phyloP scores from a whole-genome alignment of 1,140 invertebrate species.

The Drosophila paulistorum region DNA sequence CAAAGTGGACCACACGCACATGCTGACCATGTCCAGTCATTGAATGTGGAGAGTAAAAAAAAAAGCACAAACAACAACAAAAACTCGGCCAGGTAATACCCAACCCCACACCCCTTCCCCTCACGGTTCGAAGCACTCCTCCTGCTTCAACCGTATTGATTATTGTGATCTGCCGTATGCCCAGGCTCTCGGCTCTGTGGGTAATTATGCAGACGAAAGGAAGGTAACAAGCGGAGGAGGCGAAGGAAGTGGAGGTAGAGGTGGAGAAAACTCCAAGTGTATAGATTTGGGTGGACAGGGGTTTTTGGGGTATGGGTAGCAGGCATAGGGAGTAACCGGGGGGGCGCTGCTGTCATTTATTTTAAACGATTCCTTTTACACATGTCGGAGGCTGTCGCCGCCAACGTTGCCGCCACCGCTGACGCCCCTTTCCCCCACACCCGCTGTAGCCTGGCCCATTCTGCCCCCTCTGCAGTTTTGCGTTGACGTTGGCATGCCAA shows the following conservation, averaged over 20 bases:
- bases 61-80: constrained; percentile 21
- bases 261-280: not conserved
- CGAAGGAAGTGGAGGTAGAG: not conserved
- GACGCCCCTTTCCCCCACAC: not conserved
- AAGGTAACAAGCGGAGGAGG: constrained; percentile 8
- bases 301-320: not conserved
- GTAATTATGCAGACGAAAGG: constrained; percentile 69
- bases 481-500: constrained; percentile 73
- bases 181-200: constrained; percentile 45
- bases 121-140: not conserved
- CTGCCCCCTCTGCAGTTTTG: not conserved
- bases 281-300: not conserved
- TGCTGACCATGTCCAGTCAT: constrained; percentile 31
- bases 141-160: constrained; percentile 60
- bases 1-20: constrained; percentile 63
- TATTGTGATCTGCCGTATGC: constrained; percentile 79
- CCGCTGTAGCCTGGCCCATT: constrained; percentile 13
- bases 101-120: not conserved
- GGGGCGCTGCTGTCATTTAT: constrained; percentile 74
- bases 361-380: constrained; percentile 81
- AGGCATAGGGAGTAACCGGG: not conserved
- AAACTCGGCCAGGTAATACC: constrained; percentile 52
- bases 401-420: constrained; percentile 47
- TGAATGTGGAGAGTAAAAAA: constrained; percentile 10
- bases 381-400: constrained; percentile 76